Evolutionary conservation across 1,140 invertebrate species (phyloP), one percentile per base, ranked within the genome.

Genomic region (Oryzaephilus surinamensis): DNA sequence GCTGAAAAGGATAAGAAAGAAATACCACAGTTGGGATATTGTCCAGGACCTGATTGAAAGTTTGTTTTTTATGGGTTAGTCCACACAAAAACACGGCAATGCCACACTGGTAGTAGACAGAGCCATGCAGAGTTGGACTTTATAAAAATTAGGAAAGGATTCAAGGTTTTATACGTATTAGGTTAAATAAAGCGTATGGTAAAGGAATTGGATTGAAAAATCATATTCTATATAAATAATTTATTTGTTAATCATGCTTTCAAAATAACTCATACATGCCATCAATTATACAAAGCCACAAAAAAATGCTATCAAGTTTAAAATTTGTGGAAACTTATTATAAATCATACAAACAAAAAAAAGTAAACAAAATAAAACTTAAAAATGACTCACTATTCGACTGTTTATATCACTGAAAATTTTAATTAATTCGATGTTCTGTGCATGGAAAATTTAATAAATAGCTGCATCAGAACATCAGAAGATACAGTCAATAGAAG

Each of bases 1-100:
- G 78, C 81, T 82, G 75, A 70, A 74, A 74, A 65, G 64, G 61
- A 67, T 62, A 71, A 73, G 62, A 24, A 24, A 67, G 67, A 65
- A 70, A 65, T 61, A 58, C 58, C 62, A 55, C 47, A 60, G 64
- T 64, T 69, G 64, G 59, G 63, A 63, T 49, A 52, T 50, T 38
- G 49, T 54, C 63, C 62, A 61, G 68, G 66, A 69, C 62, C 62
- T 66, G 65, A 45, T 48, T 54, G 48, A 53, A 51, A 30, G 37
- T 24, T 24, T 24, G 23, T 24, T 30, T 38, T 41, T 43, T 16
- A 32, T 34, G 31, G 38, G 51, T 56, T 52, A 58, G 51, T 55
- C 11, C 11, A 4, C 8, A 24, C 48, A n/a, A n/a, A n/a, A n/a
- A 53, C 57, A 58, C 52, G 43, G 45, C 55, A 56, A n/a, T 41